Evolutionary conservation across 2,113 vertebrate genomes (phyloP), one percentile per base, ranked within the genome.

Genomic region (Eira barbara): DNA sequence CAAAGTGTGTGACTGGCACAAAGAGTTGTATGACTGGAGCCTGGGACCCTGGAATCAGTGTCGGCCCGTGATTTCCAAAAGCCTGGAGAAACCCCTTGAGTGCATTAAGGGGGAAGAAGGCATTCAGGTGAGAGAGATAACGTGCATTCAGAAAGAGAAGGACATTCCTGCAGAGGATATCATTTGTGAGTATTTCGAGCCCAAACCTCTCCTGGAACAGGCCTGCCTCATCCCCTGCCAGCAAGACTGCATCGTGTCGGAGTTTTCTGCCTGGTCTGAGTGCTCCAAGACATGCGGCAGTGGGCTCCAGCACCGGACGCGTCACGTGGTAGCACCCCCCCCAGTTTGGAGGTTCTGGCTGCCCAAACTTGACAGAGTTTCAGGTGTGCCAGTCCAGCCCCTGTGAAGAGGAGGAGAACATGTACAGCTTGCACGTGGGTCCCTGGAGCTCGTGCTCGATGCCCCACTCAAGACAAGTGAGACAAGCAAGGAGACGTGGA

Each of bases 101-200:
- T 99, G 99, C 97, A 97, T 98, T 52, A 98, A 99, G 29, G 99
- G 99, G 3, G 99, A 99, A 88, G 99, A 99, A 96, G 99, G 99
- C 84, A 99, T 99, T 97, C 99, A 99, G 98, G 99, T 98, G 0
- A 98, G 99, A 95, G 99, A 99, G 93, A 98, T 99, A 83, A 98
- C 96, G 34, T 99, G 99, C 83, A 49, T 99, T 14, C 99, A 99
- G 94, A 99, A 99, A 74, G 98, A 99, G 18, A 99, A 99, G 0
- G 99, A 98, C 8, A 73, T 98, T 2, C 97, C 98, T 3, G 99
- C 99, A 0, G 99, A 99, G 71, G 99, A 99, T n/a, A 98, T 98
- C 98, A 99, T 99, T 97, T 99, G 99, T 0, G 99, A 99, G 96
- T 99, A 99, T 98, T 99, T 99, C 47, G 99, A 99, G 97, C 99